Evolutionary conservation across 2,797 vertebrate species (phyloP).

Genomic region (Sciurus vulgaris): DNA sequence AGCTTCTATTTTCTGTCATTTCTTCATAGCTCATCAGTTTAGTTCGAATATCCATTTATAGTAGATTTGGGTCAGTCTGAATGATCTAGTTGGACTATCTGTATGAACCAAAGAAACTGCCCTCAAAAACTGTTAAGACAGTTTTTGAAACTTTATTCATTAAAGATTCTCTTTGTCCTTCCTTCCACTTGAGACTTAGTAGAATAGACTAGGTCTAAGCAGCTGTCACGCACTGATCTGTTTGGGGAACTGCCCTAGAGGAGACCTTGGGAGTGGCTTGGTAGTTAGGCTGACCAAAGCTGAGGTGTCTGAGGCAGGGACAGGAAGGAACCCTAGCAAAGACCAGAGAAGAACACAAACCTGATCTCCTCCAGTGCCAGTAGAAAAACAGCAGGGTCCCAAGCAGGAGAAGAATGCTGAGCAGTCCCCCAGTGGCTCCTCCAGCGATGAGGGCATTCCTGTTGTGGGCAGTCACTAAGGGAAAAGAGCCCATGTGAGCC

Average conservation of each 20-base stretch:
- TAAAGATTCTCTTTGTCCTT: neutral
- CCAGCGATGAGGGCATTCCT: neutral
- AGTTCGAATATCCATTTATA: neutral
- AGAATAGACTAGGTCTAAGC: neutral
- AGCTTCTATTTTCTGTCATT: neutral
- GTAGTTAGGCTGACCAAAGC: neutral
- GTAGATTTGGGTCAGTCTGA: neutral
- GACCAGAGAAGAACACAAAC: neutral
- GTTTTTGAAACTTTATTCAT: neutral
- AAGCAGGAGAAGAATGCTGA: neutral
- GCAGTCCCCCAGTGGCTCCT: neutral
- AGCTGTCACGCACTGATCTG: neutral
- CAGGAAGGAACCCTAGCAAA: neutral
- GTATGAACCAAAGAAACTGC: neutral
- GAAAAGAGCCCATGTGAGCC: neutral
- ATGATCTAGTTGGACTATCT: neutral
- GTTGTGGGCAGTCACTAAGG: neutral
- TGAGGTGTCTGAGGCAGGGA: neutral
- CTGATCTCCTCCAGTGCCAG: neutral
- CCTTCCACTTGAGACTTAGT: neutral
- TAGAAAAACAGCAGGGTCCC: neutral
- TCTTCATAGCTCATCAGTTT: neutral
- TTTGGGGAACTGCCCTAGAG: neutral
- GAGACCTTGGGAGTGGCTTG: fast-evolving
- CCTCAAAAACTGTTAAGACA: neutral